Conservation (phyloP, 1,140 invertebrate species). For the Arion vulgaris region DNA sequence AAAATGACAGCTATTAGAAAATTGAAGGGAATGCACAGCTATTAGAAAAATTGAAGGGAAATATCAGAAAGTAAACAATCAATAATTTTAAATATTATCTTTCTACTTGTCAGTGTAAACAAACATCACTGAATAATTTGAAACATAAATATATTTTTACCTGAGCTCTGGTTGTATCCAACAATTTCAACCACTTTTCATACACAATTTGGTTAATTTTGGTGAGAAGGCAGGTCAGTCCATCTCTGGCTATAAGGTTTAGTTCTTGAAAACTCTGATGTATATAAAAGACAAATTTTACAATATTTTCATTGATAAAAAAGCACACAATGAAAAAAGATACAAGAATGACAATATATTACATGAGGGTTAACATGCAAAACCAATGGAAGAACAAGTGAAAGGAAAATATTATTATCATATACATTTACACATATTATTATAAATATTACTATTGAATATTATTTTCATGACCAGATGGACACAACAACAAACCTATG, state of each 20-base stretch:
- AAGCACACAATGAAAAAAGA: background rate
- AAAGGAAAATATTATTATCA: background rate
- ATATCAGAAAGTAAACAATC: too few species aligned
- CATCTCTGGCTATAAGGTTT: slow-evolving; percentile 90
- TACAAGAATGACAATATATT: background rate
- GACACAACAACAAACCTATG: too few species aligned
- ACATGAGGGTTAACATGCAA: too few species aligned
- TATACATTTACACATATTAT: too few species aligned
- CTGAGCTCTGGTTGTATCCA: slow-evolving; percentile 85
- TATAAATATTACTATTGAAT: too few species aligned
- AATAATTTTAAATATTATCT: too few species aligned
- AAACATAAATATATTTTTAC: slow-evolving; percentile 49
- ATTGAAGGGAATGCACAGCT: too few species aligned
- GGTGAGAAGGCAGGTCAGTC: slow-evolving; percentile 84
- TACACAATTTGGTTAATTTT: slow-evolving; percentile 87
- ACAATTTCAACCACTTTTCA: slow-evolving; percentile 90
- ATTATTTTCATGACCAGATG: too few species aligned
- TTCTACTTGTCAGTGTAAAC: too few species aligned
- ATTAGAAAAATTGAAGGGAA: too few species aligned
- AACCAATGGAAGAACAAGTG: background rate
- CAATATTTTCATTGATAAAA: slow-evolving; percentile 1
- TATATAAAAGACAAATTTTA: slow-evolving; percentile 44
- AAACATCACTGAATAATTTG: too few species aligned
- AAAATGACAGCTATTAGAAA: too few species aligned
- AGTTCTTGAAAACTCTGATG: slow-evolving; percentile 89